Evolutionary conservation across 2,888 invertebrate genomes (phyloP), one percentile per base, ranked within the genome.

Genomic region (Unio delphinus): DNA sequence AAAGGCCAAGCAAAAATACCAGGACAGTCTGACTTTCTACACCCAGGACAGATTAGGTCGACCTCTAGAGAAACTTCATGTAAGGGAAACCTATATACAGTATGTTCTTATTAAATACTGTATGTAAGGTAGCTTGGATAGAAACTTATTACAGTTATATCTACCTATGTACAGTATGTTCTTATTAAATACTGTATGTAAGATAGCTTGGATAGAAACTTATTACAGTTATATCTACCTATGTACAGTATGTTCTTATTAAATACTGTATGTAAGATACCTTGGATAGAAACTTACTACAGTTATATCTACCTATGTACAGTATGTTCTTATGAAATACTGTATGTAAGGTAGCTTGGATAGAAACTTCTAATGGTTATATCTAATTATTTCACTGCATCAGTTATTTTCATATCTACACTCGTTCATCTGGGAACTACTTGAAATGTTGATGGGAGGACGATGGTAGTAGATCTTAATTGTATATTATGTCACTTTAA

Each of bases 11-110:
- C 92, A 94, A 83, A 94, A 94, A 78, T 98, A 99, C 91, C 94
- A 94, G 82, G 98, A 98, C 74, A 95, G 97, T 66, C 92, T 98
- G 70, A 94, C 94, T 83, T 94, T 94, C 11, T 99, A 99, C 91
- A 99, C 99, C 62, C 96, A 95, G 74, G 94, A 95, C 86, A 96
- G 97, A 91, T 97, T 99, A 91, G 98, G 99, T 54, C 92, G 97
- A 73, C 97, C 97, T 0, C 90, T 97, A 68, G 96, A 96, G 87
- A 96, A 96, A 91, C 91, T 97, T 28, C 96, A 96, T 90, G 96
- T 96, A 91, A 91, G 92, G 55, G 56, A 8, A 20, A 18, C 20
- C 45, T 20, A 55, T 7, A 5, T 23, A 59, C 59, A 23, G 15
- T 59, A 59, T 59, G 17, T 11, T 59, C 23, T 23, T 59, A 26